Conservation (phyloP, 2,888 invertebrate species). For the Drosophila stalkeri region DNA sequence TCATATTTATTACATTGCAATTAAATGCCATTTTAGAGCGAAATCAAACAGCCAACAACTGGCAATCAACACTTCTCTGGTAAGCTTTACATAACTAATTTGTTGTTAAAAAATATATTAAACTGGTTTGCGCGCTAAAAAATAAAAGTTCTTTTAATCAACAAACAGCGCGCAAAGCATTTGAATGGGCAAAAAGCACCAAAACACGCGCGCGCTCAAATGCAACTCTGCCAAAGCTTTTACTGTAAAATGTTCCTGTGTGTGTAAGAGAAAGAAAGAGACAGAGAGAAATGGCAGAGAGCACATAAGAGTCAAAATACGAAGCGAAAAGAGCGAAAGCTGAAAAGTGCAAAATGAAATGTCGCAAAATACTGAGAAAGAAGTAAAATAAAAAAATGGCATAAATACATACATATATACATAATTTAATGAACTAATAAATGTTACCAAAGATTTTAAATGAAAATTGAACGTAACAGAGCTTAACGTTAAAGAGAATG, state of each 20-base stretch:
- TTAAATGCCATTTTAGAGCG: constrained; percentile 6
- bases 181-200: constrained; percentile 21
- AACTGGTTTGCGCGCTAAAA: constrained; percentile 41
- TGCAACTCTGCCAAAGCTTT: constrained; percentile 69
- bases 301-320: constrained; percentile 16
- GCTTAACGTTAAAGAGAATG: constrained; percentile 33
- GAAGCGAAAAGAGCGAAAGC: constrained; percentile 4
- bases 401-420: constrained; percentile 25
- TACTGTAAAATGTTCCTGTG: constrained; percentile 14
- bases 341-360: constrained; percentile 16
- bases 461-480: constrained; percentile 34
- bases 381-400: constrained; percentile 25
- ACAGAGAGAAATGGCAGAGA: constrained; percentile 1
- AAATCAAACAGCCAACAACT: constrained; percentile 31
- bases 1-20: constrained; percentile 18
- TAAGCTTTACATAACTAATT: constrained; percentile 31
- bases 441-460: not conserved
- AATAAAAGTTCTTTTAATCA: not conserved
- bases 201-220: constrained; percentile 48
- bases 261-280: not conserved
- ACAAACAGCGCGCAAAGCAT: constrained; percentile 12
- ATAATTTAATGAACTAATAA: constrained; percentile 28
- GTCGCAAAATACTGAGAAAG: constrained; percentile 20
- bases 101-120: constrained; percentile 9
- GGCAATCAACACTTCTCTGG: constrained; percentile 1